These are phyloP conservation scores for Phorcus lineatus DNA, from an alignment of 2,888 invertebrate genomes.

Conservation along the genomic window DNA sequence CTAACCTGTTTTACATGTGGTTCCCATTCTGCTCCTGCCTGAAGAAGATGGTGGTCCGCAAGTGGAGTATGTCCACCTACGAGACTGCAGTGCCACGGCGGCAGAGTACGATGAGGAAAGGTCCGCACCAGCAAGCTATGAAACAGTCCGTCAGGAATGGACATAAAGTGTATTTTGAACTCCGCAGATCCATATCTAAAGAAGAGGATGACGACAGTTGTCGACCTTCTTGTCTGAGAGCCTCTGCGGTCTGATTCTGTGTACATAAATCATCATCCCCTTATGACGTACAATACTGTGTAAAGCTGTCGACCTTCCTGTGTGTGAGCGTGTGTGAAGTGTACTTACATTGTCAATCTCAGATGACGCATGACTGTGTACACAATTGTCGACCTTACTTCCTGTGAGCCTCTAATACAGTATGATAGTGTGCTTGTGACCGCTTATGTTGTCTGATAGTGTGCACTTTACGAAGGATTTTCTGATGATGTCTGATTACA, in stretches of 20 bases:
- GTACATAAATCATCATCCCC: no score
- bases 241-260: neutral
- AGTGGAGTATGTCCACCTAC: slow-evolving; percentile 59
- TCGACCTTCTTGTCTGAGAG: neutral
- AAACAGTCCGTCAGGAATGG: slow-evolving; percentile 26
- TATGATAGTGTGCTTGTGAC: no score
- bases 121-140: neutral
- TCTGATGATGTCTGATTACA: no score
- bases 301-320: no score
- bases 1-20: slow-evolving; percentile 59
- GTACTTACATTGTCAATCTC: no score
- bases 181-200: slow-evolving; percentile 26
- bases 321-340: no score
- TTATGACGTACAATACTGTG: no score
- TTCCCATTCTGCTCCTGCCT: slow-evolving; percentile 68
- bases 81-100: slow-evolving; percentile 58
- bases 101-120: slow-evolving; percentile 43
- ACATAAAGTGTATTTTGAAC: slow-evolving; percentile 28
- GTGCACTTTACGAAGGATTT: no score
- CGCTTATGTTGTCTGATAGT: no score
- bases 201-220: slow-evolving; percentile 17
- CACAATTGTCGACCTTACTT: no score
- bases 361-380: no score
- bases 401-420: no score
- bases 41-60: slow-evolving; percentile 54